These are phyloP conservation scores for Lypha dubia DNA, from an alignment of 2,888 invertebrate species.

Conservation along the genomic window DNA sequence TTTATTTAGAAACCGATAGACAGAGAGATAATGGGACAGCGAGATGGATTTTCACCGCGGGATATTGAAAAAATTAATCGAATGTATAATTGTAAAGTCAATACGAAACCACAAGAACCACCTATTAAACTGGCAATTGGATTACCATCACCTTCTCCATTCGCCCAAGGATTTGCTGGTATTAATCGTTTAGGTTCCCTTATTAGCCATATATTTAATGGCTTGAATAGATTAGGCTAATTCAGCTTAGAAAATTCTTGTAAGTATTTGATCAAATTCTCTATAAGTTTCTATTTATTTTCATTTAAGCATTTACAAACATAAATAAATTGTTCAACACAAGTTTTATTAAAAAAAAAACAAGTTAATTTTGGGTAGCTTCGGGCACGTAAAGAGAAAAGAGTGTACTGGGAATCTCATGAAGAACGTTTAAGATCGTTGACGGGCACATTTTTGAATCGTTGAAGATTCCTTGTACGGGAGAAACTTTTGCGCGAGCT, in stretches of 20 bases:
- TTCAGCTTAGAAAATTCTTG: not conserved
- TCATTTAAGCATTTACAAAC: not conserved
- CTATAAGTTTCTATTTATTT: not conserved
- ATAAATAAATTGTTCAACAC: not conserved
- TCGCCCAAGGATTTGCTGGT: not conserved
- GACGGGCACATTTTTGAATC: too few species aligned
- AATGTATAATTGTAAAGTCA: constrained; percentile 88
- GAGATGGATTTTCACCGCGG: constrained; percentile 88
- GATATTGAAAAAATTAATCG: constrained; percentile 89
- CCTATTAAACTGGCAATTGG: constrained; percentile 12
- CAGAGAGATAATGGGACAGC: constrained; percentile 87
- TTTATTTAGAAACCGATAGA: constrained; percentile 75
- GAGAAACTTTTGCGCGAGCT: too few species aligned
- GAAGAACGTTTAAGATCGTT: too few species aligned
- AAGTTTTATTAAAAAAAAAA: too few species aligned
- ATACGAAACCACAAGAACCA: constrained; percentile 17
- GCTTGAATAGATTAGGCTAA: constrained; percentile 23
- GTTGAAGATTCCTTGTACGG: too few species aligned
- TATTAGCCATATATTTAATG: constrained; percentile 26
- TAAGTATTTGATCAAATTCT: constrained; percentile 12
- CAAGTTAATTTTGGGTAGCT: too few species aligned
- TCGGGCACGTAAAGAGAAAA: too few species aligned
- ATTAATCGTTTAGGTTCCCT: constrained; percentile 4
- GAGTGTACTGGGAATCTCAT: too few species aligned
- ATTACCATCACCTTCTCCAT: not conserved